These are phyloP conservation scores for Lasioglossum vierecki DNA, from an alignment of 2,888 invertebrate genomes.

Conservation along the genomic window DNA sequence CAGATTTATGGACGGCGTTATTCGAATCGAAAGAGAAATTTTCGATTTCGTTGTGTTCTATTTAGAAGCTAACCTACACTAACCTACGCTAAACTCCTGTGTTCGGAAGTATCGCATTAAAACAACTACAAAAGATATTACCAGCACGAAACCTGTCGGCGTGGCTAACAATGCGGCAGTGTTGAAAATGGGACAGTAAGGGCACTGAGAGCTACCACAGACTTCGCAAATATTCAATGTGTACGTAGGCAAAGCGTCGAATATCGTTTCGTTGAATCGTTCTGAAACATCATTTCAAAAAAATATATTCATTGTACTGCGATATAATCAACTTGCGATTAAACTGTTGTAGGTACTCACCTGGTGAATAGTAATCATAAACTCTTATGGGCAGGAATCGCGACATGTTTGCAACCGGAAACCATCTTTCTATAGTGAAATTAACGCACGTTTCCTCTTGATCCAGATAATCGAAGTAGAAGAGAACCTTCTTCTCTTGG, in stretches of 20 bases:
- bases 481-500: slow-evolving; percentile 92
- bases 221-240: slow-evolving; percentile 96
- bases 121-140: slow-evolving; percentile 67
- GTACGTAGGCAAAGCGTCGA: slow-evolving; percentile 94
- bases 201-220: slow-evolving; percentile 97
- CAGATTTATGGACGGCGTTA: slow-evolving; percentile 21
- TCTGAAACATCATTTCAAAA: slow-evolving; percentile 85
- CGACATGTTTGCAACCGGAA: slow-evolving; percentile 98
- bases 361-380: slow-evolving; percentile 98
- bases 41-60: neutral
- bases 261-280: slow-evolving; percentile 96
- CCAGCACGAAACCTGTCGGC: slow-evolving; percentile 74
- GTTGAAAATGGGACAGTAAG: slow-evolving; percentile 95
- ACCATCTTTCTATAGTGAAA: slow-evolving; percentile 97
- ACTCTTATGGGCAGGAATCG: slow-evolving; percentile 94
- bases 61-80: slow-evolving; percentile 68
- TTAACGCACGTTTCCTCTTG: slow-evolving; percentile 94
- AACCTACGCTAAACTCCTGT: slow-evolving; percentile 73
- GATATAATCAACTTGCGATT: neutral
- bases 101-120: slow-evolving; percentile 74
- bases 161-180: slow-evolving; percentile 84
- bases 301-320: slow-evolving; percentile 17
- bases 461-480: slow-evolving; percentile 96
- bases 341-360: slow-evolving; percentile 84
- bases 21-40: neutral